Evolutionary conservation across 2,113 vertebrate genomes (phyloP), one percentile per base, ranked within the genome.

Genomic region (Tor tambroides): DNA sequence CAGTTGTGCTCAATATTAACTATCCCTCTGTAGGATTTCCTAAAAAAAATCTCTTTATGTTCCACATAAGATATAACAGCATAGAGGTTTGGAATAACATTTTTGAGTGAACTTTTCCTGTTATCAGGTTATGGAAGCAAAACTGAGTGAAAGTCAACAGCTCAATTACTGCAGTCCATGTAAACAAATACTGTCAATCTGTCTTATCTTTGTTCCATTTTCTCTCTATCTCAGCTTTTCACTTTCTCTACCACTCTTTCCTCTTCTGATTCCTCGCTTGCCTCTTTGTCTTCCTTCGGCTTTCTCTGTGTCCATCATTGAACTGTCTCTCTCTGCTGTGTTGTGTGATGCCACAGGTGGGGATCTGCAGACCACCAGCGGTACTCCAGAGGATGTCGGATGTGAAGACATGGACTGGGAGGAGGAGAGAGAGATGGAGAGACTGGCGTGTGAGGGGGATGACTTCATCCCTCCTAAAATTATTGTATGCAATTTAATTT

Each of bases 381-480:
- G 95, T 32, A 93, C 95, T 7, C 90, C 96, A 91, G 97, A 97
- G 1, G 98, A 98, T 23, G 95, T 95, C 63, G 95, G 91, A 6
- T 88, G 95, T 0, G 95, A 96, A 1, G 97, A 98, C 82, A 74
- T 96, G 90, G 97, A 96, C 93, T 99, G 98, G 98, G 97, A 99
- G 92, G 94, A 97, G 2, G 98, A 99, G 94, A 96, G 94, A 88
- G 96, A 97, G 90, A 93, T 97, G 93, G 98, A 99, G 94, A 94
- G 96, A 6, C 91, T 95, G 81, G 97, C 97, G 1, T 98, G 97
- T 67, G 96, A 97, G 0, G 95, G 96, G 0, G 97, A 97, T 17
- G 98, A 98, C 91, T 99, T 99, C 88, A 80, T 98, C 81, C 97
- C 98, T 26, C 98, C 98, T 87, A 99, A 99, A 94, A 96, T 99